Conservation (phyloP, 2,888 invertebrate species). For the Linyphia triangularis region DNA sequence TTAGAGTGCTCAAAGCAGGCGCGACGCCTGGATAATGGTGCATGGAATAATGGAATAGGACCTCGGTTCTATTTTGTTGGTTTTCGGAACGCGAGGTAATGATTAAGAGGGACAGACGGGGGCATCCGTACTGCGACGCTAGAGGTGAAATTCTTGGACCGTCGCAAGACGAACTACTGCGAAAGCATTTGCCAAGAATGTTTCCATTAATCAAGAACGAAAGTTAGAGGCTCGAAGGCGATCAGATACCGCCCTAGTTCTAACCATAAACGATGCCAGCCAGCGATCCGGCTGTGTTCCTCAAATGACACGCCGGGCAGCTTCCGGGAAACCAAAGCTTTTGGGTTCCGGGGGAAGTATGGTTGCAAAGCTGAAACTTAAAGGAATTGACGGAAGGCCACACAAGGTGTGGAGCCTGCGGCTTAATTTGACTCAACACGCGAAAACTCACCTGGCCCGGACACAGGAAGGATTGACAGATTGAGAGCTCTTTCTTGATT, state of each 20-base stretch:
- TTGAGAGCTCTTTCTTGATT: no score
- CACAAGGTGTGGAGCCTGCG: no score
- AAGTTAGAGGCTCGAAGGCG: constrained; percentile 86
- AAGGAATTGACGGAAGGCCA: no score
- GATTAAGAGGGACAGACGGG: constrained; percentile 77
- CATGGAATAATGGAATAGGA: constrained; percentile 75
- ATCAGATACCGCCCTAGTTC: constrained; percentile 85
- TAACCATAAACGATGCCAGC: constrained; percentile 85
- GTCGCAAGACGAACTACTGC: constrained; percentile 84
- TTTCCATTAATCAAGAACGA: constrained; percentile 86
- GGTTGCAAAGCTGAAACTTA: no score
- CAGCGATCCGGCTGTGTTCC: constrained; percentile 84
- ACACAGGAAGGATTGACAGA: no score
- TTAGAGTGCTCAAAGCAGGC: no score
- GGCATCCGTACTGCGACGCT: constrained; percentile 84
- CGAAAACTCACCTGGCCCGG: no score
- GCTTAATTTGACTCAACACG: no score
- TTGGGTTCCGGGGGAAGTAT: no score
- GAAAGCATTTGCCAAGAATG: constrained; percentile 86
- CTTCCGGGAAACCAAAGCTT: constrained; percentile 83
- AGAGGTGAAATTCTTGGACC: constrained; percentile 86
- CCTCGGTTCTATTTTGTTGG: neutral
- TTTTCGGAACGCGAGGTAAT: constrained; percentile 55
- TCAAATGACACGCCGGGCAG: constrained; percentile 83
- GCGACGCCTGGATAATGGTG: no score